Percentiles rank a stretch among this genome's conserved stretches.
These are phyloP conservation scores for Doris montereyensis DNA, from an alignment of 2,888 invertebrate species.

Conservation along the genomic window DNA sequence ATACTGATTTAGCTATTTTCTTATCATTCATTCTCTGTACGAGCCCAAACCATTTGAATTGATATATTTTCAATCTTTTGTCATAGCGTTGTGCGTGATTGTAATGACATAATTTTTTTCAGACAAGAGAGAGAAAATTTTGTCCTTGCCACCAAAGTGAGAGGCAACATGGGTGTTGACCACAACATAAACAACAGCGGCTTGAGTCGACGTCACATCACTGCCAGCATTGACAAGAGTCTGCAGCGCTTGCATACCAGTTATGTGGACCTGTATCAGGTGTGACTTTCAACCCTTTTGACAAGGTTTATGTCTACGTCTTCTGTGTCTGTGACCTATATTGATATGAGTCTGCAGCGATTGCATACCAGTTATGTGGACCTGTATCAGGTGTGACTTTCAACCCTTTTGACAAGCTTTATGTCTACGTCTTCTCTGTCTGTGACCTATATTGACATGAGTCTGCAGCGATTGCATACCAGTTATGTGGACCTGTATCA, in stretches of 20 bases:
- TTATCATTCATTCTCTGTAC: no score
- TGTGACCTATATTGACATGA: no score
- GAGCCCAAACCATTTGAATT: no score
- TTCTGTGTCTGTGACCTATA: no score
- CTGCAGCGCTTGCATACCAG: slow-evolving; percentile 57
- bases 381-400: slow-evolving; percentile 59
- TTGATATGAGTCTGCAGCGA: slow-evolving; percentile 57
- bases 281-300: no score
- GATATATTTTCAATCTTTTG: no score
- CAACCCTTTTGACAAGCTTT: no score
- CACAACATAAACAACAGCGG: slow-evolving; percentile 53
- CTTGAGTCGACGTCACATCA: slow-evolving; percentile 58
- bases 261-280: slow-evolving; percentile 65
- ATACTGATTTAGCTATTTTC: no score
- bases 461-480: slow-evolving; percentile 57
- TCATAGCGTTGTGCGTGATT: no score
- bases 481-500: slow-evolving; percentile 64
- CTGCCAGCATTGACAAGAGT: slow-evolving; percentile 56
- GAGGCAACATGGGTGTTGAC: slow-evolving; percentile 42
- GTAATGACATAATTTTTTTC: no score
- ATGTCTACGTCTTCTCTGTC: no score
- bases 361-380: slow-evolving; percentile 63
- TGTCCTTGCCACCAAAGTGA: slow-evolving; percentile 53
- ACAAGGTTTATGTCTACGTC: no score
- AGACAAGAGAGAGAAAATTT: slow-evolving; percentile 51